Evolutionary conservation across 53 echinoderm and acorn worm species (phyloP), one percentile per base, ranked within the genome.

Genomic region (Antedon mediterranea): DNA sequence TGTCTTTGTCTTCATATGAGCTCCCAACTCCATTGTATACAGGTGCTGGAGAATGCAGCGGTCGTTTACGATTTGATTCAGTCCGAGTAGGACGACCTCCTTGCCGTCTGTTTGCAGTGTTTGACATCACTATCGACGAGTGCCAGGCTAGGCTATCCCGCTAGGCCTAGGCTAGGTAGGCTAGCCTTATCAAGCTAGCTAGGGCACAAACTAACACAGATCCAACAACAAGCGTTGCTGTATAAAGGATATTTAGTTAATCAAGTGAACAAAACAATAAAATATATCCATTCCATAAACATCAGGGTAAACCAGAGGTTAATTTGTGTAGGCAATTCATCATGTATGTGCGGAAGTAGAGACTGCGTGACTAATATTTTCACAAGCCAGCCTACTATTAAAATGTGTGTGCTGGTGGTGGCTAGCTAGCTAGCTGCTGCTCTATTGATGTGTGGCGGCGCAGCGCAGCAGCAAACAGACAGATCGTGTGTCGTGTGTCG

Each of bases 1-100:
- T 95, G 86, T 95, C 91, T 87, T 95, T 95, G 87, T 95, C 89
- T 78, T 95, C 95, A 75, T 95, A 95, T 20, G 95, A 92, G 85
- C 92, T 95, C 73, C 89, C 89, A 26, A 95, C 91, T 30, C 95
- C 95, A 82, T 95, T 95, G 89, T 95, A 95, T 33, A 89, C 92
- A 81, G 90, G 89, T 57, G 89, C 89, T 44, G 91, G 82, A 43
- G 95, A 84, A 75, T 85, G 91, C 79, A 76, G 79, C 37, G 93
- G 76, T 78, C 95, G 91, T 74, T 95, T 95, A 76, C 91, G 82
- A 57, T 18, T 57, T 18, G 23, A 2, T 57, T 57, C 37, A 37
- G 11, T 37, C 14, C 14, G 9, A 8, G 2, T 18, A 57, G 57
- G 57, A 18, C 57, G 57, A 23, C 57, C 57, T 57, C 15, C 9